Evolutionary conservation across 2,888 invertebrate species (phyloP), one percentile per base, ranked within the genome.

Genomic region (Nemotelus pantherinus): DNA sequence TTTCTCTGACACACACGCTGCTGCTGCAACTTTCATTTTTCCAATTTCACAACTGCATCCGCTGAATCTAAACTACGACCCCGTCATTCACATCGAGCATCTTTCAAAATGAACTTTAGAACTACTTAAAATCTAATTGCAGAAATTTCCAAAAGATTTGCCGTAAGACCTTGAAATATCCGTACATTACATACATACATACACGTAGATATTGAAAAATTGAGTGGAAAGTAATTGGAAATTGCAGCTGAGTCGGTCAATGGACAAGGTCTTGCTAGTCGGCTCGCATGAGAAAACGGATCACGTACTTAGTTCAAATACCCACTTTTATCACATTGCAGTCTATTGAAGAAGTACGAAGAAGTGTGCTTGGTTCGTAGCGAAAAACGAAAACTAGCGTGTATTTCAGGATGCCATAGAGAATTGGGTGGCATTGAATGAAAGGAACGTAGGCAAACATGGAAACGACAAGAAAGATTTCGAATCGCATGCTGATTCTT

Each of bases 401-500:
- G 25, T 25, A 25, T 25, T 25, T 25, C 25, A 25, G 25, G 25
- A 25, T 25, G 1, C 25, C 25, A 25, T 25, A 25, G 25, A 25
- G 25, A 25, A 25, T 25, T 25, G 25, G 25, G 25, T 25, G 25
- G 25, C 25, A 25, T 25, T 25, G 25, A 25, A 25, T 25, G 70
- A 55, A 55, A 70, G 43, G 70, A 53, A 53, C 7, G 55, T 47
- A 39, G 55, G 70, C 47, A 70, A 43, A 55, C 55, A 70, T 55
- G 39, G 67, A 63, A 60, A 48, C 39, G 39, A 68, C 25, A 41
- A 48, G n/a, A 45, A 47, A 50, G 60, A 74, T 60, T 74, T 39
- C 44, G 48, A 63, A 74, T 74, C 60, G 43, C 60, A 74, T 74
- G 74, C 60, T 74, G 63, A 74, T 74, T 41, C 74, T 74, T 70